Evolutionary conservation across 2,888 invertebrate species (phyloP), one percentile per base, ranked within the genome.

Genomic region (Polydrusus tereticollis): DNA sequence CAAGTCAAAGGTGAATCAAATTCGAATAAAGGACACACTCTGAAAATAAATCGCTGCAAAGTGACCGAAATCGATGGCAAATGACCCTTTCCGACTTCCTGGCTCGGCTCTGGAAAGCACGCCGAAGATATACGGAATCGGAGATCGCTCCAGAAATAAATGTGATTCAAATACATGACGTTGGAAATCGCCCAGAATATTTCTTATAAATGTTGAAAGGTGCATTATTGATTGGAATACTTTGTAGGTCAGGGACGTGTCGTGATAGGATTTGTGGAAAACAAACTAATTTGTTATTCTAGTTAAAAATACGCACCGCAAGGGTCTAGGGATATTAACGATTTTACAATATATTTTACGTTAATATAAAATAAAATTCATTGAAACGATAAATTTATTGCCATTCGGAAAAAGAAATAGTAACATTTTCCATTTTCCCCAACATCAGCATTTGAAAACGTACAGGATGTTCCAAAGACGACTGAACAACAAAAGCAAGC

Each of bases 1-100:
- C 55, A 65, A 65, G 41, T 65, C 65, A 65, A 65, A 65, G 55
- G 65, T 65, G 55, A 65, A 55, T 33, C 43, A 16, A 65, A 55
- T 55, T 14, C 52, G 41, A 23, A 65, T 50, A 50, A 50, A 50
- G 26, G 26, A 26, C 26, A 50, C 26, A 26, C 50, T 50, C 23
- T 23, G 50, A 4, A 50, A 26, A 50, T 50, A 50, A 50, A 50
- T 26, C 50, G 50, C 26, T 50, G 23, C 50, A 26, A 50, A 50
- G 50, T 50, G 50, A 50, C 50, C 50, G 26, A 50, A 50, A 50
- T 50, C 50, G 50, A 50, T 23, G 14, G 23, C 26, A 26, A 50
- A 50, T 26, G 50, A 21, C 26, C 50, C 23, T 26, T 50, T 21
- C 23, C 50, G 21, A 50, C 14, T 50, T 21, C 23, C 50, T 12